Conservation (phyloP, 2,888 invertebrate genomes). For the Mesoligia furuncula region DNA sequence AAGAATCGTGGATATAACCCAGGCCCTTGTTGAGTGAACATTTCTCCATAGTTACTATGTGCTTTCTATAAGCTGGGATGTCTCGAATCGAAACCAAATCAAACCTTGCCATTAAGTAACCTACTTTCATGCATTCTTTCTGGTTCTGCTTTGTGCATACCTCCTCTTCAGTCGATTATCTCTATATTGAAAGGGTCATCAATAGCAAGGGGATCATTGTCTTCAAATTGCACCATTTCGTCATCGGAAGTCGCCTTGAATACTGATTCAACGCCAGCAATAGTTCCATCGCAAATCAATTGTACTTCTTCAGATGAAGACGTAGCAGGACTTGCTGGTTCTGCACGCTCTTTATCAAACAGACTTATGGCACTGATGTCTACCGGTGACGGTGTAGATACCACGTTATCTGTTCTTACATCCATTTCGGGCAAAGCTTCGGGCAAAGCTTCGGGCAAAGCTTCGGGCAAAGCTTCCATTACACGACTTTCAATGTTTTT, state of each 20-base stretch:
- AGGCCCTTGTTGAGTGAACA: too few species aligned
- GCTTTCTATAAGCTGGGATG: neutral
- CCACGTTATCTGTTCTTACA: neutral
- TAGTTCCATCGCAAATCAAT: too few species aligned
- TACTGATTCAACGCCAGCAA: neutral
- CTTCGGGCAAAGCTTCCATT: neutral
- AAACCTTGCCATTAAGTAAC: neutral
- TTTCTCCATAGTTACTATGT: neutral
- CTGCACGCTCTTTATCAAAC: neutral
- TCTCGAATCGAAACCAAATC: neutral
- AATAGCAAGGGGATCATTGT: slow-evolving; percentile 34
- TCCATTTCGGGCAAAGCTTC: neutral
- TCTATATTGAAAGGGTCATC: neutral
- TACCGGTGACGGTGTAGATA: neutral
- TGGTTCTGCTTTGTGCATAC: neutral
- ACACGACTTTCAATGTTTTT: neutral
- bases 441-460: too few species aligned
- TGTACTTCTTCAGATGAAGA: neutral
- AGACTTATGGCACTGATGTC: neutral
- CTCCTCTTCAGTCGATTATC: neutral
- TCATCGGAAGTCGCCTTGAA: slow-evolving; percentile 17
- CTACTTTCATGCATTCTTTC: neutral
- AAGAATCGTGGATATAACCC: too few species aligned
- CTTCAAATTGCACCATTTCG: slow-evolving; percentile 1
- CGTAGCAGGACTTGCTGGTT: neutral